phyloP scores from a whole-genome alignment of 2,113 vertebrate species.

The Butastur rufipennis region DNA sequence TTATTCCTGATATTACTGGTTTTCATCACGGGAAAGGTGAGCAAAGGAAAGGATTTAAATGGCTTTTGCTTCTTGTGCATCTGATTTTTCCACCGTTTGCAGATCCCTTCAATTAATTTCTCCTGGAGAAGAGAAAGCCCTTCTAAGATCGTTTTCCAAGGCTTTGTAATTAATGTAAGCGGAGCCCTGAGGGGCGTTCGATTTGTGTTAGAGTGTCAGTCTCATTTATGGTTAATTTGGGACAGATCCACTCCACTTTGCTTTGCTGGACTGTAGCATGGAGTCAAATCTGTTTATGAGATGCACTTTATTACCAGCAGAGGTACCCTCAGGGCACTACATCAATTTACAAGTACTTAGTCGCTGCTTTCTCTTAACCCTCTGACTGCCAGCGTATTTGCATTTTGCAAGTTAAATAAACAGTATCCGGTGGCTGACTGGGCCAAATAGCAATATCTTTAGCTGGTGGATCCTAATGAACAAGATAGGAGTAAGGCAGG shows the following conservation, averaged over 20 bases:
- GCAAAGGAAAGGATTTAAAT: background rate
- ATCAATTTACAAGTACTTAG: constrained; percentile 32
- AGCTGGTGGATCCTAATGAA: background rate
- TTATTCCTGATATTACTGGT: background rate
- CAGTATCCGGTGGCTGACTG: background rate
- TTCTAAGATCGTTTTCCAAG: background rate
- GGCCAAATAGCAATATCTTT: background rate
- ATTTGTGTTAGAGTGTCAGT: background rate
- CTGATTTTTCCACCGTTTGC: background rate
- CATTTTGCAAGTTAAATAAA: background rate
- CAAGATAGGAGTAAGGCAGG: background rate
- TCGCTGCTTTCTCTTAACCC: background rate
- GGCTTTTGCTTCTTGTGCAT: background rate
- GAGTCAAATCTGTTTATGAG: background rate
- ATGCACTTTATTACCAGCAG: background rate
- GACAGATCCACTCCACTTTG: background rate
- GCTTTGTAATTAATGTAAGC: background rate
- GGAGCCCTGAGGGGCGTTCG: background rate
- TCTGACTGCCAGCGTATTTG: background rate
- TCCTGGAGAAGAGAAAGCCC: background rate
- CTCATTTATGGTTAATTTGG: constrained; percentile 6
- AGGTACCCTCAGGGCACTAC: background rate
- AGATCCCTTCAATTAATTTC: background rate
- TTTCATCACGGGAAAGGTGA: background rate
- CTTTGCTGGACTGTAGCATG: background rate